Base-by-base conservation (phyloP, 2,888 invertebrate genomes). In the Ferdinandea cuprea region DNA sequence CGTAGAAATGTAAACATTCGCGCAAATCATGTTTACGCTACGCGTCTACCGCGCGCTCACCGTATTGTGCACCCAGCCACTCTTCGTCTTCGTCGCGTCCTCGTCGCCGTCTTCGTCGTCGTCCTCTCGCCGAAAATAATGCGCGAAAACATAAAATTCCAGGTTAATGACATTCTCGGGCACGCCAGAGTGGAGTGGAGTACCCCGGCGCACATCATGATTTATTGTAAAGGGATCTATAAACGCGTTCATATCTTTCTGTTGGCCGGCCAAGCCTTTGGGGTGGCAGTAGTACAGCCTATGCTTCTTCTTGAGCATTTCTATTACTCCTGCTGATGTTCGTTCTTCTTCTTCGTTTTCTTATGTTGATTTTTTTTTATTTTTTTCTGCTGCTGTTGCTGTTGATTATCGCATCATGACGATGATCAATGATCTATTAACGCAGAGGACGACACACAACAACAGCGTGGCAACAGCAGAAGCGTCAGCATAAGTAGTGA, bases 361-460 rank as follows among this genome's bases (percentile, higher is more conserved):
- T 74, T 28, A 65, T 58, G 65, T 30, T 73, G 72, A 35, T 2
- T n/a, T 13, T 25, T 25, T 25, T 25, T 3, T 25, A 3, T 5
- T 5, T 40, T 11, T 28, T 56, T 61, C 68, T 69, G 32, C 54
- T 68, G 65, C 15, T 74, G 54, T 28, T 61, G 71, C 61, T 81
- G 77, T 68, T 72, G 77, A 83, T 83, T 76, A 78, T 73, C 72
- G 83, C 78, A 78, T 17, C 61, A 68, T 78, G 72, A 83, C 78
- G 78, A 78, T 83, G 83, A 83, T 83, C 78, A 78, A 78, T 72
- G 83, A 83, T 83, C 83, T 83, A 83, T 83, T 78, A 83, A 83
- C 83, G 59, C 54, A 52, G 66, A 46, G 76, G 76, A 83, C 59
- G 72, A 77, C 77, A 76, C 65, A 69, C 52, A 76, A 65, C 66